Evolutionary conservation across 2,113 vertebrate genomes (phyloP).

Genomic region (Pseudorasbora parva): DNA sequence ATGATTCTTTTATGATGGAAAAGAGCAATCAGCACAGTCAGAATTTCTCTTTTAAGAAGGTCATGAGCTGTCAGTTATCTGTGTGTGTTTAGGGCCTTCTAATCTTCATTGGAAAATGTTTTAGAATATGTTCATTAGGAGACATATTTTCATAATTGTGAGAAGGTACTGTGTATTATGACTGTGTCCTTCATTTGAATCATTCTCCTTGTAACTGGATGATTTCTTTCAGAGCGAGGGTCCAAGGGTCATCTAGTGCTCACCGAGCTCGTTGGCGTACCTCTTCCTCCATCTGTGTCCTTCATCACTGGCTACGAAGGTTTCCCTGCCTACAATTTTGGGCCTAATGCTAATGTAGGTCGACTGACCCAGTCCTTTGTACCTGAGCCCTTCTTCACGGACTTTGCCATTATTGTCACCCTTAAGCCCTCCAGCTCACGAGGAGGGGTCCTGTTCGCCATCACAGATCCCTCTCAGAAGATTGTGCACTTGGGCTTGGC

Average conservation of each 20-base stretch:
- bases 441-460: conserved; percentile 89
- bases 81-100: not conserved
- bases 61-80: no score
- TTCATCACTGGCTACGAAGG: conserved; percentile 92
- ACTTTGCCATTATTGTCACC: conserved; percentile 84
- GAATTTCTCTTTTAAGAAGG: no score
- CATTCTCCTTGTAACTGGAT: not conserved
- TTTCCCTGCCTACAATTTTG: conserved; percentile 92
- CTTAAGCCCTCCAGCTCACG: conserved; percentile 80
- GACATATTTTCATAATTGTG: not conserved
- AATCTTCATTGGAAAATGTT: not conserved
- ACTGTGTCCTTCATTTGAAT: not conserved
- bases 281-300: conserved; percentile 90
- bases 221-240: conserved; percentile 72
- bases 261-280: conserved; percentile 92
- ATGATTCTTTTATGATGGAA: no score
- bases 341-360: conserved; percentile 86
- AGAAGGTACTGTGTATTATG: not conserved
- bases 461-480: conserved; percentile 90
- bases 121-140: not conserved
- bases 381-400: conserved; percentile 84
- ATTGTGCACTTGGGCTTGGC: conserved; percentile 88
- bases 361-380: conserved; percentile 87
- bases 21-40: no score
- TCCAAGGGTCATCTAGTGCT: conserved; percentile 83